A percentile compares a stretch with the other conserved stretches of the same genome.
Conservation (phyloP, 2,888 invertebrate genomes). For the Drosophila sordidula region DNA sequence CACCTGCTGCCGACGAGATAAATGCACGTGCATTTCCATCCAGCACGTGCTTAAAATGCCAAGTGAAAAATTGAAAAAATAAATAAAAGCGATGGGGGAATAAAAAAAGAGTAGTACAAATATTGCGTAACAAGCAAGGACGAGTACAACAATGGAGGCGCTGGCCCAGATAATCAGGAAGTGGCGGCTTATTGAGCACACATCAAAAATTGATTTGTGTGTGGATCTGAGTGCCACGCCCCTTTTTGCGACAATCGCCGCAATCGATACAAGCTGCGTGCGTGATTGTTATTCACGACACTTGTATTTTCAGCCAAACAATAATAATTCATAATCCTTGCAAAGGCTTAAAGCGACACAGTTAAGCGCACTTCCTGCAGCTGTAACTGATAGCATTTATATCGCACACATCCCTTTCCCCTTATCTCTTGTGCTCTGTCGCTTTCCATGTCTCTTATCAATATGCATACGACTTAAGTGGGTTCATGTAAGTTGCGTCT, state of each 20-base stretch:
- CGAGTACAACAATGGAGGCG: conserved; percentile 54
- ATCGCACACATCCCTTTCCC: background rate
- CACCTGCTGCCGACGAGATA: conserved; percentile 60
- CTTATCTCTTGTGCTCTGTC: background rate
- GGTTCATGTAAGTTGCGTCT: conserved; percentile 57
- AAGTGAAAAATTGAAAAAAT: conserved; percentile 40
- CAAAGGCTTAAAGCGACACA: conserved; percentile 74
- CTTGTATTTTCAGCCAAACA: conserved; percentile 65
- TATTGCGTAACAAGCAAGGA: conserved; percentile 46
- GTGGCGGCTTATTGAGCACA: conserved; percentile 76
- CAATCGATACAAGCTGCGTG: conserved; percentile 67
- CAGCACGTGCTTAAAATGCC: conserved; percentile 60
- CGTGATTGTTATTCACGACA: conserved; percentile 36
- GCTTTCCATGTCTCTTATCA: conserved; percentile 64
- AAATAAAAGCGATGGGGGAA: conserved; percentile 23
- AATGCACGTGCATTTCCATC: conserved; percentile 50
- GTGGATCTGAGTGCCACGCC: conserved; percentile 1
- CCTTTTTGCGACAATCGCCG: background rate
- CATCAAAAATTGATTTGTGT: conserved; percentile 80
- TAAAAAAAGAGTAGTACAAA: conserved; percentile 28
- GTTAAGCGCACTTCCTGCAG: conserved; percentile 78
- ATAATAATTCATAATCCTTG: conserved; percentile 81
- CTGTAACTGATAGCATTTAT: conserved; percentile 70
- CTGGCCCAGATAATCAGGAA: conserved; percentile 76
- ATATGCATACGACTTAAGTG: conserved; percentile 76